Percentiles rank a stretch among this genome's conserved stretches.
These are phyloP conservation scores for Calosoma granatense DNA, from an alignment of 1,140 invertebrate genomes.

Conservation along the genomic window DNA sequence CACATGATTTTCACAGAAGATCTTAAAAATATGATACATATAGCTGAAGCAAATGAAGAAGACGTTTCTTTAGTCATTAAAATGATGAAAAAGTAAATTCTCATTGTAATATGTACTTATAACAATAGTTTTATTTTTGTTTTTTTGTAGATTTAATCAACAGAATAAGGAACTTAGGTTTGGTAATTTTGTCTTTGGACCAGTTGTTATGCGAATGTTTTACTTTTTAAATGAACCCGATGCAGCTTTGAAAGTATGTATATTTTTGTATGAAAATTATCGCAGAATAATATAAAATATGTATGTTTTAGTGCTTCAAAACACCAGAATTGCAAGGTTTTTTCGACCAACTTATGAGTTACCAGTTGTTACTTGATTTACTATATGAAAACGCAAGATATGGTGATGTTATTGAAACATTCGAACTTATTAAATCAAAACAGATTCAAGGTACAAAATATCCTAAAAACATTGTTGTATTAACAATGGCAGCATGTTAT, in stretches of 20 bases:
- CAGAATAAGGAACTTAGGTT: constrained; percentile 63
- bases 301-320: constrained; percentile 48
- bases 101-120: constrained; percentile 9
- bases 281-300: neutral
- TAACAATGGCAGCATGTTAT: constrained; percentile 60
- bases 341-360: constrained; percentile 61
- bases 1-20: constrained; percentile 76
- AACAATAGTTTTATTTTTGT: constrained; percentile 17
- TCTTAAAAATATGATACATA: constrained; percentile 68
- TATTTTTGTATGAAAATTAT: constrained; percentile 9
- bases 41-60: constrained; percentile 44
- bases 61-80: constrained; percentile 53
- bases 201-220: constrained; percentile 70
- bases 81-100: constrained; percentile 54
- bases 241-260: constrained; percentile 46
- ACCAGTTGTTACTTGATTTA: constrained; percentile 60
- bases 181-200: constrained; percentile 71
- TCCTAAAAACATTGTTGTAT: constrained; percentile 53
- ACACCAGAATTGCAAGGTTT: constrained; percentile 47
- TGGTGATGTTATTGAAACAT: constrained; percentile 52
- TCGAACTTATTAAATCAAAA: constrained; percentile 45
- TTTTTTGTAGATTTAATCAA: constrained; percentile 54
- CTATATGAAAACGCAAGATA: constrained; percentile 60
- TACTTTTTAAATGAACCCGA: constrained; percentile 58
- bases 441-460: constrained; percentile 48